Evolutionary conservation across 2,113 vertebrate genomes (phyloP), one percentile per base, ranked within the genome.

Genomic region (Peromyscus leucopus): DNA sequence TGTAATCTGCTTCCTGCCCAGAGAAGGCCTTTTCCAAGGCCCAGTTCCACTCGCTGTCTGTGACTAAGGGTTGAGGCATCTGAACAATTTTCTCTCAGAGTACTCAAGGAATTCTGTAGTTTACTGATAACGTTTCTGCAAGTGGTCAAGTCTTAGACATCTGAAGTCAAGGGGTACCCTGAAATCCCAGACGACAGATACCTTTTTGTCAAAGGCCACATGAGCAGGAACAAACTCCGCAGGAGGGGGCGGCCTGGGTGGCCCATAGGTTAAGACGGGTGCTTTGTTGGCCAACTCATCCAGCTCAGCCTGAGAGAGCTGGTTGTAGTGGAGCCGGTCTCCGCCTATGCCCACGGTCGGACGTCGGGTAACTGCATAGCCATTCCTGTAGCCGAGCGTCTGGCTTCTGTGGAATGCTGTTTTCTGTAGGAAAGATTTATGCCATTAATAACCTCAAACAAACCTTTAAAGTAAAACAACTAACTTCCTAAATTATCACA

Each of bases 151-250:
- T 87, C 76, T 90, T 63, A 94, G 95, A 85, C 59, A 89, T 69
- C 61, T 69, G 82, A 97, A 97, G 95, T 89, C 59, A 93, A 91
- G 0, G 0, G 86, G 92, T 91, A 94, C 96, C 95, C 93, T 96
- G 97, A 95, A 94, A 97, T 79, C 93, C 98, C 96, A 97, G 51
- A 93, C 33, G 63, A 11, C 1, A 51, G 51, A 94, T 99, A 99
- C 99, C 99, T 99, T 99, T 98, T 99, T 99, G 98, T 99, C 99
- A 31, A 99, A 99, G 94, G 98, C 98, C 95, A 99, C 99, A 4
- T 99, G 98, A 2, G 99, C 98, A 89, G 99, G 99, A 91, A 99
- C 75, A 97, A 99, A 99, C 12, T 94, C 89, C 11, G 98, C 55
- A 36, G 96, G 96, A 0, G 98, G 97, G 39, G 97, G 21, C 48